These are phyloP conservation scores for Hemibagrus guttatus DNA, from an alignment of 2,797 vertebrate genomes.

Conservation along the genomic window DNA sequence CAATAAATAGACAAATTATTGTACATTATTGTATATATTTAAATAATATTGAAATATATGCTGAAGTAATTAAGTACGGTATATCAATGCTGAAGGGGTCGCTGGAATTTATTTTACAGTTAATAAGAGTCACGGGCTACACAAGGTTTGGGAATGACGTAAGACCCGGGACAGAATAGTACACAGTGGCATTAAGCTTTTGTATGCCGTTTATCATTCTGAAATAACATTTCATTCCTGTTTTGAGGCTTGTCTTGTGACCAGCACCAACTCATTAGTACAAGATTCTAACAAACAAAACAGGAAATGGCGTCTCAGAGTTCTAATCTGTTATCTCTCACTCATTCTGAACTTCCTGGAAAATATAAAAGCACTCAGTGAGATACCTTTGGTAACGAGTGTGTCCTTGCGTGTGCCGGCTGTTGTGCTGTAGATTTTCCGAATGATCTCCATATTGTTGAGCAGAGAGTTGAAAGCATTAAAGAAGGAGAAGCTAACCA, in stretches of 20 bases:
- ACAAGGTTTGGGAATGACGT: neutral
- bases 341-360: neutral
- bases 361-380: neutral
- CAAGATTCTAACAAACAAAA: conserved; percentile 15
- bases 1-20: neutral
- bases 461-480: conserved; percentile 97
- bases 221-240: conserved; percentile 5
- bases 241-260: conserved; percentile 14
- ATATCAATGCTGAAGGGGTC: no score
- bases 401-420: conserved; percentile 89
- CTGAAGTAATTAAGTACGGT: neutral
- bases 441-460: conserved; percentile 98
- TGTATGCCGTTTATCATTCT: neutral
- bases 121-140: neutral
- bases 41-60: neutral
- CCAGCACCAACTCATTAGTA: neutral
- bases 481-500: conserved; percentile 99
- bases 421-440: conserved; percentile 96
- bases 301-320: conserved; percentile 19
- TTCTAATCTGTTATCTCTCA: conserved; percentile 5
- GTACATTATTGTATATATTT: neutral
- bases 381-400: conserved; percentile 93
- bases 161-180: neutral
- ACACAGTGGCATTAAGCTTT: neutral
- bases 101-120: neutral